Percentiles rank a stretch among this genome's conserved stretches.
phyloP scores from a whole-genome alignment of 2,113 vertebrate species.

The Daphoenositta chrysoptera region DNA sequence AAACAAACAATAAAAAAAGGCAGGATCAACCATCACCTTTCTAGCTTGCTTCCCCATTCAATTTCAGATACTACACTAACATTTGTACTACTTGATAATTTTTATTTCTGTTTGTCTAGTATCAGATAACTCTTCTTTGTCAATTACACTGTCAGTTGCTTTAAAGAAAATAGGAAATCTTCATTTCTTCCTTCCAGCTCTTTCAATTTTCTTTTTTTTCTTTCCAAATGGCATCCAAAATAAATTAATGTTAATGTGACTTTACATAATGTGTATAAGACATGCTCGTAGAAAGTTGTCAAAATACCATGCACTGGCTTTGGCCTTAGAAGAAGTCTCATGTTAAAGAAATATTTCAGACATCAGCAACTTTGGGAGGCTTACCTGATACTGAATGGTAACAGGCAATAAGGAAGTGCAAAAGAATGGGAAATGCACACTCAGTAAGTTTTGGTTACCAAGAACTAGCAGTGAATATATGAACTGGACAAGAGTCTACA shows the following conservation, averaged over 20 bases:
- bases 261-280: not conserved
- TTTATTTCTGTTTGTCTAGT: not conserved
- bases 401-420: not conserved
- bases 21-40: not conserved
- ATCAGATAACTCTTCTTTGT: not conserved
- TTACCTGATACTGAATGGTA: not conserved
- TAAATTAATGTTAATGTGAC: not conserved
- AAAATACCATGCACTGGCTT: not conserved
- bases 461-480: not conserved
- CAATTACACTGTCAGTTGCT: not conserved
- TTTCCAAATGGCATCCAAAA: not conserved
- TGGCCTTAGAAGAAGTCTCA: not conserved
- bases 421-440: not conserved
- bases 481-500: not conserved
- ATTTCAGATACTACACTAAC: not conserved
- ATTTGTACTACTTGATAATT: not conserved
- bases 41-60: not conserved
- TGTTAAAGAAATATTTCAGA: not conserved
- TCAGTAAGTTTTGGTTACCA: not conserved
- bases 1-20: not conserved
- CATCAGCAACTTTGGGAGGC: not conserved
- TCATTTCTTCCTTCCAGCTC: not conserved
- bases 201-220: not conserved
- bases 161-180: not conserved
- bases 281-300: not conserved